Conservation (phyloP, 2,888 invertebrate genomes). For the Acanthococcus lagerstroemiae region DNA sequence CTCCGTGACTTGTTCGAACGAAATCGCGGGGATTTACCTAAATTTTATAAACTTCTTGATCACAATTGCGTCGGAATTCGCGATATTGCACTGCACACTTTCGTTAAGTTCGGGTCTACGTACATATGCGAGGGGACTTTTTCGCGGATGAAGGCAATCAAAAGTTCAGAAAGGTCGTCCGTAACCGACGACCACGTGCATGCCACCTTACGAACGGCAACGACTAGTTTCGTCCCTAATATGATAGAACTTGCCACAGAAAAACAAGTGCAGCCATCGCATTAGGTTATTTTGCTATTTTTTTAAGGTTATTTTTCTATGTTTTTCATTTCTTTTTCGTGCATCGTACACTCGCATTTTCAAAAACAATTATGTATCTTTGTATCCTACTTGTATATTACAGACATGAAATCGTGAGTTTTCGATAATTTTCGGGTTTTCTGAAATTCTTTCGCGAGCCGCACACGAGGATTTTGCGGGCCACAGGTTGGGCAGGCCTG, state of each 20-base stretch:
- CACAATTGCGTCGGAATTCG: no score
- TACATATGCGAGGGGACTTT: not conserved
- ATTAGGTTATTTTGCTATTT: not conserved
- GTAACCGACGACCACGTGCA: not conserved
- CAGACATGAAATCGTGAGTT: not conserved
- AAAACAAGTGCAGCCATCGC: not conserved
- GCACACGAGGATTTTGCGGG: no score
- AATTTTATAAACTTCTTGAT: no score
- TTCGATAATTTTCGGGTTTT: no score
- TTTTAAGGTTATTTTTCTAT: no score
- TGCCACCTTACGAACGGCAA: not conserved
- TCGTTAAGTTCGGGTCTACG: not conserved
- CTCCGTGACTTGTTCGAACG: not conserved
- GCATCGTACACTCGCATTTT: not conserved
- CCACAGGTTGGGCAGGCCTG: no score
- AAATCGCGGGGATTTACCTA: no score
- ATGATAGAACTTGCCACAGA: not conserved
- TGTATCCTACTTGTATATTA: not conserved
- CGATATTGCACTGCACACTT: not conserved
- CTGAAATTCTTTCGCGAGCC: no score
- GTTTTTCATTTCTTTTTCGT: not conserved
- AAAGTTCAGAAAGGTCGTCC: not conserved
- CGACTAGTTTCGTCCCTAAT: not conserved
- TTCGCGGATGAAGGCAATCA: not conserved
- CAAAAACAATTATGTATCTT: not conserved